phyloP scores from a whole-genome alignment of 1,140 invertebrate species.

The Stegodyphus mimosarum region DNA sequence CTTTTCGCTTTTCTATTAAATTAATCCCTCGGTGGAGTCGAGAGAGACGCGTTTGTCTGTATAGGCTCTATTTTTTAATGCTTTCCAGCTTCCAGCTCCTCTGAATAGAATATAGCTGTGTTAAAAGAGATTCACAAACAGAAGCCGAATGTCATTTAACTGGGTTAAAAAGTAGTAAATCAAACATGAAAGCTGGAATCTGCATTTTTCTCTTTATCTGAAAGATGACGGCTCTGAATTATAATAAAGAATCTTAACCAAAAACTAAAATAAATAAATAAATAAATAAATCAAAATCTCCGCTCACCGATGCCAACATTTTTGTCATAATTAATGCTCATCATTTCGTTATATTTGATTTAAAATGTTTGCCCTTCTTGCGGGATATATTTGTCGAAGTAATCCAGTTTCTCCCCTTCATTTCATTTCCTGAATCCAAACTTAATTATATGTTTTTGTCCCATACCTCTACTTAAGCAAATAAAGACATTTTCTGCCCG shows the following conservation, averaged over 20 bases:
- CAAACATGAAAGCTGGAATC: conserved; percentile 1
- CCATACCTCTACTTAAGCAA: background rate
- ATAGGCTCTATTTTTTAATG: no score
- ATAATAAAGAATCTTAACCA: no score
- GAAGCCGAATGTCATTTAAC: background rate
- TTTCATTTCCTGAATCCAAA: background rate
- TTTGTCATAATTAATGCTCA: conserved; percentile 12
- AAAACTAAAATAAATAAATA: no score
- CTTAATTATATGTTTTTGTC: background rate
- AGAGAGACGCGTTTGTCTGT: no score
- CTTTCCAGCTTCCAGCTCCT: no score
- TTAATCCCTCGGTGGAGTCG: no score
- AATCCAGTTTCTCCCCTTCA: background rate
- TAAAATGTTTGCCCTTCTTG: conserved; percentile 4
- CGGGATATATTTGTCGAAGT: conserved; percentile 3
- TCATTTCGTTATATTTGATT: background rate
- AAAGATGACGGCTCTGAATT: background rate
- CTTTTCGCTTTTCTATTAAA: no score
- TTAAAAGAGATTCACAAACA: no score
- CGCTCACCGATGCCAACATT: background rate
- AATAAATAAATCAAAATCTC: no score
- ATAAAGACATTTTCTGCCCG: background rate
- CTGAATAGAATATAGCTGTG: no score
- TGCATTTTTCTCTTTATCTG: background rate
- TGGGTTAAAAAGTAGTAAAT: background rate